Evolutionary conservation across 2,797 vertebrate species (phyloP).

Genomic region (Smutsia temminckii): DNA sequence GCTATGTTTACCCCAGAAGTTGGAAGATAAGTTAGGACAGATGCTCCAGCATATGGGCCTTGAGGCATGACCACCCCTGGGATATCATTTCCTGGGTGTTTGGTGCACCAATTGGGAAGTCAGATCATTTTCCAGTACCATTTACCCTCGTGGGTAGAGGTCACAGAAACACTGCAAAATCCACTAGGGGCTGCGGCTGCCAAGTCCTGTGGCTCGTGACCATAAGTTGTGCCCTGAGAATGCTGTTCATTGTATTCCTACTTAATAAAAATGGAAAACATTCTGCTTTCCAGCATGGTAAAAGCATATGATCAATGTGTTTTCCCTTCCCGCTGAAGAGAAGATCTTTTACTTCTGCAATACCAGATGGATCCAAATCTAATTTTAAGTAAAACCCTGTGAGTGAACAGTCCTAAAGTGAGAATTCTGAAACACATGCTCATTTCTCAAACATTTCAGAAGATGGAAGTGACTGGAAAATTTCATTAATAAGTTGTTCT

Average conservation of each 20-base stretch:
- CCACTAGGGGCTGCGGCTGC: background rate
- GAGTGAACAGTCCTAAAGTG: background rate
- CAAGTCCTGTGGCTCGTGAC: background rate
- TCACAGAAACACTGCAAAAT: background rate
- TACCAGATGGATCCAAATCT: conserved; percentile 47
- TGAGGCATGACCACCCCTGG: background rate
- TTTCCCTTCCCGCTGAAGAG: background rate
- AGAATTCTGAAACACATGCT: conserved; percentile 11
- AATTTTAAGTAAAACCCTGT: conserved; percentile 42
- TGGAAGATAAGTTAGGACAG: background rate
- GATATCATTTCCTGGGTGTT: background rate
- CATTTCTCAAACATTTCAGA: background rate
- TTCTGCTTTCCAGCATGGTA: background rate
- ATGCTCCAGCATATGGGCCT: conserved; percentile 10
- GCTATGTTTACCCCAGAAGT: background rate
- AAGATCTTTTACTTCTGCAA: conserved; percentile 13
- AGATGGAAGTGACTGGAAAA: too few species aligned
- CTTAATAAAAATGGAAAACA: background rate
- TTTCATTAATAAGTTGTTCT: background rate
- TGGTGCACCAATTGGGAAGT: background rate
- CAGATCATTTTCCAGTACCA: background rate
- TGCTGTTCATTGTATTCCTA: background rate
- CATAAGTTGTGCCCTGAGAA: background rate
- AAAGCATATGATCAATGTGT: conserved; percentile 39
- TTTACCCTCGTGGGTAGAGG: background rate